Evolutionary conservation across 2,797 vertebrate genomes (phyloP).

Genomic region (Microctenopoma steveboyesi): DNA sequence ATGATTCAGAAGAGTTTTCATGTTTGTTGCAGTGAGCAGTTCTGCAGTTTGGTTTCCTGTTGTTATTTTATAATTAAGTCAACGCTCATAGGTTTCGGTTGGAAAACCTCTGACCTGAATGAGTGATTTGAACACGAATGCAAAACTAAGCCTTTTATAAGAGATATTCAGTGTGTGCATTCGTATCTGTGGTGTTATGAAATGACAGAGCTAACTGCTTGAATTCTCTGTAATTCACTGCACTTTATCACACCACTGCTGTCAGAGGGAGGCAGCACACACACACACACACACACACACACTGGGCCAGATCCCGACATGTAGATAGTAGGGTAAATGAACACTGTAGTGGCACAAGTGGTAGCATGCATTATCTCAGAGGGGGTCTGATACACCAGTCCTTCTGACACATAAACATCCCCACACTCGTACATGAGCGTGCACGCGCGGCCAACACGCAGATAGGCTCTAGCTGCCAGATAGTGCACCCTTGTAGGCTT

Average conservation of each 20-base stretch:
- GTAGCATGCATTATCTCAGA: slow-evolving; percentile 51
- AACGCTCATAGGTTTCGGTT: slow-evolving; percentile 37
- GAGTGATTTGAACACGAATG: slow-evolving; percentile 15
- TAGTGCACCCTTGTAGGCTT: slow-evolving; percentile 71
- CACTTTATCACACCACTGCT: slow-evolving; percentile 35
- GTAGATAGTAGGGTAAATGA: slow-evolving; percentile 54
- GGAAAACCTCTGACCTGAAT: slow-evolving; percentile 31
- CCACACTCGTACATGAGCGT: background rate
- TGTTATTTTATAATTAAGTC: slow-evolving; percentile 43
- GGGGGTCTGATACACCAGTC: slow-evolving; percentile 51
- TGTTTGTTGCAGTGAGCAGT: slow-evolving; percentile 4
- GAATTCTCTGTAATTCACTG: slow-evolving; percentile 44
- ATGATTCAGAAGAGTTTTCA: slow-evolving; percentile 15
- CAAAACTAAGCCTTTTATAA: slow-evolving; percentile 36
- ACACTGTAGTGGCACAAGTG: slow-evolving; percentile 52
- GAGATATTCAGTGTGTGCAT: slow-evolving; percentile 10
- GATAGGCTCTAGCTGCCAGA: slow-evolving; percentile 65
- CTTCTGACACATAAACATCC: slow-evolving; percentile 55
- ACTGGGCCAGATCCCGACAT: slow-evolving; percentile 28
- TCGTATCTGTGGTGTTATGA: slow-evolving; percentile 29
- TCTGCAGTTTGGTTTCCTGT: slow-evolving; percentile 10
- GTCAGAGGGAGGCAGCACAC: slow-evolving; percentile 18
- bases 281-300: background rate
- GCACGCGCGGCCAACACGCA: slow-evolving; percentile 25
- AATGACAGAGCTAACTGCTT: slow-evolving; percentile 48